These are phyloP conservation scores for Solea senegalensis DNA, from an alignment of 2,113 vertebrate genomes.

Conservation along the genomic window DNA sequence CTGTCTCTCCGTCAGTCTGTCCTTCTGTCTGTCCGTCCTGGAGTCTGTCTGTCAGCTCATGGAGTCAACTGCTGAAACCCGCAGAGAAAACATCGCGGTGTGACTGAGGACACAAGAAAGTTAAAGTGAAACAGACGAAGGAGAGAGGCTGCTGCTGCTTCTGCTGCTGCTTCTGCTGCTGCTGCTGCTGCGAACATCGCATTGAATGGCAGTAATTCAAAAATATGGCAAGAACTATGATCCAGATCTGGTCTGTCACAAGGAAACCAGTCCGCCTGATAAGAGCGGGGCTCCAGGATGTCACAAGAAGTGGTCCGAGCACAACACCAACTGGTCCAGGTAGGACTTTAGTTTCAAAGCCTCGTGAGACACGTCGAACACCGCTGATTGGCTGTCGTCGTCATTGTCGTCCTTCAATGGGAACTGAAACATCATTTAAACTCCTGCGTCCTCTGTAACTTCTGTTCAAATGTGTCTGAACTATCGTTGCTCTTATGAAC, in stretches of 20 bases:
- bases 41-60: not conserved
- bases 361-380: not conserved
- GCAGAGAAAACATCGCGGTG: conserved; percentile 2
- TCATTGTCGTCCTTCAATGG: too few relatives aligned
- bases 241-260: conserved; percentile 78
- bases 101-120: conserved; percentile 8
- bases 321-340: conserved; percentile 79
- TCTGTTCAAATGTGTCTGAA: too few relatives aligned
- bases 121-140: conserved; percentile 9
- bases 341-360: conserved; percentile 38
- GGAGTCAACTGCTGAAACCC: not conserved
- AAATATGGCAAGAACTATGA: conserved; percentile 83
- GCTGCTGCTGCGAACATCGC: conserved; percentile 24
- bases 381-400: not conserved
- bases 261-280: conserved; percentile 73
- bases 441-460: too few relatives aligned
- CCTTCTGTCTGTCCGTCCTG: not conserved
- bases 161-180: too few relatives aligned
- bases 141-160: conserved; percentile 32
- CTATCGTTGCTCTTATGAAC: too few relatives aligned
- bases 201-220: conserved; percentile 88
- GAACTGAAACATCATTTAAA: too few relatives aligned
- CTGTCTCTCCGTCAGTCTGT: not conserved
- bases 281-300: conserved; percentile 67
- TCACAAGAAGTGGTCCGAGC: conserved; percentile 81